Evolutionary conservation across 2,797 vertebrate genomes (phyloP).

Genomic region (Molossus alvarezi): DNA sequence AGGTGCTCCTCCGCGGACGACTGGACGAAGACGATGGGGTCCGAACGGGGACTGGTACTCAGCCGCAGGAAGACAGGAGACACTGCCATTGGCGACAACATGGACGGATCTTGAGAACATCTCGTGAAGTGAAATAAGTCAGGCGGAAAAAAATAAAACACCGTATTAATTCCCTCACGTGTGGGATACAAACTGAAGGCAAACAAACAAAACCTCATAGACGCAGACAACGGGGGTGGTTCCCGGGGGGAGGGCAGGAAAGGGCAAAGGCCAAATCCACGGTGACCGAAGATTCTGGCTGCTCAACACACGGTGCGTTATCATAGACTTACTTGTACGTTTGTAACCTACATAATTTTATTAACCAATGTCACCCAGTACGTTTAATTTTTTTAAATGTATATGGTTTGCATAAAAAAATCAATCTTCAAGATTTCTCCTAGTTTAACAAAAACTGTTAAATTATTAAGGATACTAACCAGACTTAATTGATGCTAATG

Average conservation of each 20-base stretch:
- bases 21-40: neutral
- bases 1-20: neutral
- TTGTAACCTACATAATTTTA: neutral
- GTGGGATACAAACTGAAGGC: neutral
- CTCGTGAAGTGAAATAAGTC: neutral
- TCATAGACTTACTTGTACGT: neutral
- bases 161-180: neutral
- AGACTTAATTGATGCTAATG: conserved; percentile 64
- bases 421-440: neutral
- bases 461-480: conserved; percentile 15
- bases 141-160: neutral
- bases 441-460: neutral
- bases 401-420: neutral
- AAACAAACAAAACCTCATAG: neutral
- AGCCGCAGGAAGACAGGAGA: neutral
- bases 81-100: neutral
- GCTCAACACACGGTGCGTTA: neutral
- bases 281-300: neutral
- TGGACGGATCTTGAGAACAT: neutral
- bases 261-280: neutral
- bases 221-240: neutral
- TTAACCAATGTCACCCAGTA: neutral
- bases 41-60: rapidly evolving
- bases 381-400: neutral
- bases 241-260: neutral